phyloP scores from a whole-genome alignment of 2,797 vertebrate species.

The Enteromius viviparus region DNA sequence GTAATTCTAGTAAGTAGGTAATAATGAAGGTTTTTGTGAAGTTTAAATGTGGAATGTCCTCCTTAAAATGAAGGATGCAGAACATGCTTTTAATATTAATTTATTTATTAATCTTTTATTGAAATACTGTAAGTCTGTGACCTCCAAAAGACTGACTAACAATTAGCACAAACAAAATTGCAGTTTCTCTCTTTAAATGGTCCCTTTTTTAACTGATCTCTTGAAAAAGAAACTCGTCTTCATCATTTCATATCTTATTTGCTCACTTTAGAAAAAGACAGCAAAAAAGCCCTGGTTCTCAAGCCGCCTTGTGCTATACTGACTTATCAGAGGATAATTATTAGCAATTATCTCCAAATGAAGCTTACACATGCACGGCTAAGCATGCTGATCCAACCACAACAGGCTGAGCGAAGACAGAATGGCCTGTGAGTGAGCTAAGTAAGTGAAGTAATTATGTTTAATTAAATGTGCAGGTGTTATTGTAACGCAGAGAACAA shows the following conservation, averaged over 20 bases:
- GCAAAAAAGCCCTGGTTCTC: slow-evolving; percentile 35
- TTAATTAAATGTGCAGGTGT: slow-evolving; percentile 76
- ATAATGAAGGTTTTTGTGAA: slow-evolving; percentile 59
- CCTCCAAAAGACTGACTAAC: slow-evolving; percentile 74
- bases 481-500: slow-evolving; percentile 66
- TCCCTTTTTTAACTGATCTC: slow-evolving; percentile 13
- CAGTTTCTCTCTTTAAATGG: slow-evolving; percentile 50
- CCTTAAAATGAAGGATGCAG: slow-evolving; percentile 63
- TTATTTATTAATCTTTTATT: slow-evolving; percentile 58
- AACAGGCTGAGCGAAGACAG: slow-evolving; percentile 71
- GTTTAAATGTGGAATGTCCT: slow-evolving; percentile 61
- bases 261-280: slow-evolving; percentile 15
- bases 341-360: slow-evolving; percentile 74
- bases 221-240: not conserved
- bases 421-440: slow-evolving; percentile 72
- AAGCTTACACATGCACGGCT: slow-evolving; percentile 65
- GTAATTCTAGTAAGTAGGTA: slow-evolving; percentile 69
- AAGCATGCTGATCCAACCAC: slow-evolving; percentile 72
- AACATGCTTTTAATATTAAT: slow-evolving; percentile 51
- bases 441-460: slow-evolving; percentile 78
- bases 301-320: slow-evolving; percentile 50
- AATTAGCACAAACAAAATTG: slow-evolving; percentile 55
- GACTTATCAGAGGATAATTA: slow-evolving; percentile 72
- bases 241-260: slow-evolving; percentile 34
- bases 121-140: slow-evolving; percentile 66